Conservation (phyloP, 2,113 vertebrate genomes). For the Nansenia antarctica region DNA sequence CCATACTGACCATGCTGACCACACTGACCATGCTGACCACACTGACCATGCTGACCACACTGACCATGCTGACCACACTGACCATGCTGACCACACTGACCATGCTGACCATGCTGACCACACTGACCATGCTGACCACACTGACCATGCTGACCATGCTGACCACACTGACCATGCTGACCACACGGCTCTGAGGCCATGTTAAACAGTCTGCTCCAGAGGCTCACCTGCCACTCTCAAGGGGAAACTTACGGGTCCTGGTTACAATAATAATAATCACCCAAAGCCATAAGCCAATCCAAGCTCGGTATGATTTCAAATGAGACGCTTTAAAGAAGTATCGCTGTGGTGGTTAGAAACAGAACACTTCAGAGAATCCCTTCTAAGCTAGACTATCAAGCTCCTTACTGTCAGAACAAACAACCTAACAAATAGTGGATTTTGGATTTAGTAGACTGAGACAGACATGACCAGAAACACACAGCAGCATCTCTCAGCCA, state of each 20-base stretch:
- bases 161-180: no score
- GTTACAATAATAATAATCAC: conserved; percentile 39
- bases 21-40: no score
- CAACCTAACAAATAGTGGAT: not conserved
- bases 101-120: no score
- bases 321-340: conserved; percentile 39
- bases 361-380: conserved; percentile 51
- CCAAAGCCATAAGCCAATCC: no score
- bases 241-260: conserved; percentile 19
- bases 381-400: conserved; percentile 27
- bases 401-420: not conserved
- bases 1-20: no score
- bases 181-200: no score
- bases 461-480: not conserved
- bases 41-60: no score
- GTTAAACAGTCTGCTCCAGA: not conserved
- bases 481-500: not conserved
- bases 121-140: no score
- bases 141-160: no score
- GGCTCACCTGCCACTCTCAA: conserved; percentile 24
- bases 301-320: conserved; percentile 47
- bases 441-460: not conserved
- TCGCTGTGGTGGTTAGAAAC: conserved; percentile 20
- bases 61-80: no score
- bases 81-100: no score